Evolutionary conservation across 2,888 invertebrate genomes (phyloP), one percentile per base, ranked within the genome.

Genomic region (Trissonchulus latispiculum): DNA sequence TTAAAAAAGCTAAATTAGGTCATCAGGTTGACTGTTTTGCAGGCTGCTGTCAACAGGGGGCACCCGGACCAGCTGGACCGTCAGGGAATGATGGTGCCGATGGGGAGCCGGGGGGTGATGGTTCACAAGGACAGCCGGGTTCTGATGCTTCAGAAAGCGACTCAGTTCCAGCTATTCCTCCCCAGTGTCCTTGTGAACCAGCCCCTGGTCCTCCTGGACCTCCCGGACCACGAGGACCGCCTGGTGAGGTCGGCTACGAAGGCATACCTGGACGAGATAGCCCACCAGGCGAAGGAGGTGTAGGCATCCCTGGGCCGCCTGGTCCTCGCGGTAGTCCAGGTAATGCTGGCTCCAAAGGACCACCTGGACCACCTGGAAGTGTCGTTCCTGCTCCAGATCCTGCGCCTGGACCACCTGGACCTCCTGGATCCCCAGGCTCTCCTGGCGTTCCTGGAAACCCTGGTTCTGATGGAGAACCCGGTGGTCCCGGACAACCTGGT

Each of bases 31-130:
- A n/a, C n/a, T n/a, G n/a, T 64, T 15, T 64, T 64, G 15, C 66
- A 64, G 66, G 66, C n/a, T 64, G 66, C 29, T 64, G 66, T 29
- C 66, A 64, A 64, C 66, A 64, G 33, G 66, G 66, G 18, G 32
- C 66, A n/a, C 66, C 66, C 18, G 66, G 66, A 15, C 66, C 66
- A 18, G 66, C 66, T 64, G 66, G 66, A 18, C 66, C 66, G 15
- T 35, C 66, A 64, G 66, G 66, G 8, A 64, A 64, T n/a, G 8
- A 8, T 29, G 66, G 66, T 35, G 32, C 18, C 8, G 66, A 64
- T 64, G 66, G 66, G 15, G 29, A 31, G n/a, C 66, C 66, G 33
- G 66, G 66, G 29, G 15, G 32, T 18, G 66, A 64, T 64, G 66
- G 66, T 15, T 32, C 29, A 31, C 66, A 35, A 15, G 66, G 66